Evolutionary conservation across 2,888 invertebrate genomes (phyloP), one percentile per base, ranked within the genome.

Genomic region (Polymixis lichenea): DNA sequence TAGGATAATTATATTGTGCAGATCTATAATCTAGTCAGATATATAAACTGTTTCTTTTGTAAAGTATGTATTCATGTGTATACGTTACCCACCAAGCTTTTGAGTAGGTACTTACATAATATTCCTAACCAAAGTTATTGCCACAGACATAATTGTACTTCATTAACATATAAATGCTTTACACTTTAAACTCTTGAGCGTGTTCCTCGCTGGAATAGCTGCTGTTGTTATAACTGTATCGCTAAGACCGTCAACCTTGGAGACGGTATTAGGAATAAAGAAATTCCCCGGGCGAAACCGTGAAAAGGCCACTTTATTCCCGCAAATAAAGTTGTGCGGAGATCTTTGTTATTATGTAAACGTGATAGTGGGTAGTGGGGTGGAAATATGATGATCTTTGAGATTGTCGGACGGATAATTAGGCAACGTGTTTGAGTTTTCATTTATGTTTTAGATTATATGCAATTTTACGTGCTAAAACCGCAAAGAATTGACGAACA

Each of bases 251-350:
- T 62, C 82, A 82, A 72, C 84, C 77, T 78, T 81, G 76, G 72
- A 83, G 73, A 68, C 62, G 76, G 75, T 82, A 82, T 84, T 88
- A 86, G 74, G 86, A 89, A 89, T 87, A 87, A 86, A 87, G 78
- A 82, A 86, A 89, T 88, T 85, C 88, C 87, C 84, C 38, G 82
- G 75, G 80, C 78, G 82, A 77, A 74, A 67, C 53, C 69, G 82
- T 64, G 73, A 68, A 76, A 78, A 77, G 65, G 71, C 84, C 85
- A 85, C 87, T 90, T 84, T 84, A 85, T 85, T 87, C 73, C 84
- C 78, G 74, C 84, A 88, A 88, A 87, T 90, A 88, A 88, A 88
- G 83, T 86, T 82, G 75, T 83, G 80, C 82, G 75, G 80, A 87
- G 79, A 84, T 84, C 72, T 68, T 72, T 82, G 77, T 86, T 86